Evolutionary conservation across 2,797 vertebrate genomes (phyloP).

Genomic region (Malurus splendens): DNA sequence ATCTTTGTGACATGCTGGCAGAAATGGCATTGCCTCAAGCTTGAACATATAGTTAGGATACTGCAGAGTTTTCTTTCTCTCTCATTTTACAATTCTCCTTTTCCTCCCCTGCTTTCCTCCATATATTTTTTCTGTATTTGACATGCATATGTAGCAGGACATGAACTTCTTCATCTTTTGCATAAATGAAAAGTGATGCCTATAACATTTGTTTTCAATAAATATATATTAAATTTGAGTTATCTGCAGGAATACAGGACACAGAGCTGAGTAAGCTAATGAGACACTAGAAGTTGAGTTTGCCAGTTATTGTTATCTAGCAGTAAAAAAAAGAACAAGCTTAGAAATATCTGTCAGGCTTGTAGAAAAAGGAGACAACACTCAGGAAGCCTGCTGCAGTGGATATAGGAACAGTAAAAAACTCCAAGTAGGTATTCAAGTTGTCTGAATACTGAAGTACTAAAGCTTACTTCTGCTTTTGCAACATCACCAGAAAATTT

Average conservation of each 20-base stretch:
- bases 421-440: not conserved
- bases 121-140: not conserved
- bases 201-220: constrained; percentile 14
- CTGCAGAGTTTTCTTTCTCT: not conserved
- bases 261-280: constrained; percentile 27
- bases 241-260: constrained; percentile 14
- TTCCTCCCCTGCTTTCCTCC: not conserved
- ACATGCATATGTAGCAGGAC: not conserved
- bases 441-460: not conserved
- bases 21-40: not conserved
- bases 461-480: not conserved
- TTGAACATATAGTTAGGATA: not conserved
- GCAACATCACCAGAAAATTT: not conserved
- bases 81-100: not conserved
- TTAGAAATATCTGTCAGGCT: constrained; percentile 14
- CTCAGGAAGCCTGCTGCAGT: not conserved
- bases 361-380: not conserved
- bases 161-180: not conserved
- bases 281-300: not conserved
- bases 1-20: not conserved
- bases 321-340: constrained; percentile 9
- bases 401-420: not conserved
- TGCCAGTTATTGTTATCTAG: constrained; percentile 6
- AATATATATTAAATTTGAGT: not conserved
- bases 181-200: not conserved